Evolutionary conservation across 2,797 vertebrate genomes (phyloP), one percentile per base, ranked within the genome.

Genomic region (Rhinogobio ventralis): DNA sequence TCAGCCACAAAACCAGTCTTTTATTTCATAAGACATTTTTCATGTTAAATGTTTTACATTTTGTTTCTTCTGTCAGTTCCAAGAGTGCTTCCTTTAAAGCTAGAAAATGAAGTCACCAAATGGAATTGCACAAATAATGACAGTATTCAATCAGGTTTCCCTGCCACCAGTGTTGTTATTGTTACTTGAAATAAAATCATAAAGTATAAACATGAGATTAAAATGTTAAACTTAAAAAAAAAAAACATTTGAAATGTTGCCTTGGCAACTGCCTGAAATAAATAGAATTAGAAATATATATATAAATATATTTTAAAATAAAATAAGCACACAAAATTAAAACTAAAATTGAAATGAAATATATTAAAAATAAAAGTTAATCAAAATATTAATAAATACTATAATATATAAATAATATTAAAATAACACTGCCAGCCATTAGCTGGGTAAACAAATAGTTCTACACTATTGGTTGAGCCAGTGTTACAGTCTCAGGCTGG

Each of bases 1-100:
- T 57, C 5, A 45, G 39, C 39, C n/a, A 78, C 39, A 78, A 45
- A 78, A 78, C 5, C 20, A 46, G 19, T 78, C 10, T 45, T 64
- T 64, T 46, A 78, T 78, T 78, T 13, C 57, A 60, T 46, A 30
- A 78, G 10, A 78, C 25, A 46, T 64, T 46, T 62, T 64, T 64
- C 57, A 30, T 78, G 76, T 78, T 28, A 64, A 78, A 25, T 30
- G 57, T 78, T 25, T 78, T 49, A 30, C 1, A 1, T 78, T 23
- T 79, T 64, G 10, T 49, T 79, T 30, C 76, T 64, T 17, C 53
- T 77, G 74, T 64, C 39, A 8, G 25, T 46, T 79, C 25, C 25
- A 46, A 66, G 76, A 64, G 25, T 9, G 4, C 17, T 62, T 78
- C 36, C n/a, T 57, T 25, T 25, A 5, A 62, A 20, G 33, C 33